Evolutionary conservation across 2,113 vertebrate species (phyloP).

Genomic region (Triplophysa rosa): DNA sequence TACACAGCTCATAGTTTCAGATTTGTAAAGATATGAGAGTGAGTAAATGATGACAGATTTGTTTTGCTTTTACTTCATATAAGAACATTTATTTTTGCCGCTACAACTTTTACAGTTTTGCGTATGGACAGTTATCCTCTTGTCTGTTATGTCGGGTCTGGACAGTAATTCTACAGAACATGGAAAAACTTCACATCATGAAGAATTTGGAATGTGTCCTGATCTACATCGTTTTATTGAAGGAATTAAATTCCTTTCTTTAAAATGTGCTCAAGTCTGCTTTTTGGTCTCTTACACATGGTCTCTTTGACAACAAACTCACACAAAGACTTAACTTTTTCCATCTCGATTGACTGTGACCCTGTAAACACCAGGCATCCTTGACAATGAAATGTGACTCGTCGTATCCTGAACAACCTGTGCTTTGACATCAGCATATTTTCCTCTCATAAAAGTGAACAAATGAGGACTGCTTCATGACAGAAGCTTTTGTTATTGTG

Average conservation of each 20-base stretch:
- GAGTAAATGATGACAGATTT: too few species aligned
- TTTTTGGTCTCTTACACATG: too few species aligned
- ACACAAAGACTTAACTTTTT: background rate
- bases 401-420: background rate
- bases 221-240: background rate
- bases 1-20: background rate
- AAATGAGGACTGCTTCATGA: background rate
- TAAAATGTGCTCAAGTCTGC: too few species aligned
- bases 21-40: too few species aligned
- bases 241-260: background rate
- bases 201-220: background rate
- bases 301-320: background rate
- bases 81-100: too few species aligned
- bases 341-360: background rate
- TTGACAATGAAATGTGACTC: background rate
- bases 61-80: too few species aligned
- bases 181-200: background rate
- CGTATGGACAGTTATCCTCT: too few species aligned
- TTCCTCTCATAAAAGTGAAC: background rate
- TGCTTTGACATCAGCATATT: background rate
- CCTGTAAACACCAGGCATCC: background rate
- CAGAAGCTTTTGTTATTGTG: background rate
- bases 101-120: too few species aligned
- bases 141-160: background rate
- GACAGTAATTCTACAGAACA: background rate